Conservation (phyloP, 92 coral and sea anemone genomes). For the Epizoanthus illoricatus region DNA sequence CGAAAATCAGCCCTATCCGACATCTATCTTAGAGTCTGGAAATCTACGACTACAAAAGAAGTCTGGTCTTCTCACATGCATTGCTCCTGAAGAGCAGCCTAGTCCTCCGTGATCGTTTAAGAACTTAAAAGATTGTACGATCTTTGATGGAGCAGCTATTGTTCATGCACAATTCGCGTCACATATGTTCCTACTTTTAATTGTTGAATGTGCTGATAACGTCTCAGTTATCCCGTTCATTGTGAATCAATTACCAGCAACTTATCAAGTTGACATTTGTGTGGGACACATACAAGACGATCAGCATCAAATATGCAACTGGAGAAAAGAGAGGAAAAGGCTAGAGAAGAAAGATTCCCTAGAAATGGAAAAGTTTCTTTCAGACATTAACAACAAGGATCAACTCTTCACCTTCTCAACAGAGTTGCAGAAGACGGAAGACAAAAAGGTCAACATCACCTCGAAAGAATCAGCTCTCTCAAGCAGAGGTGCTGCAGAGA, state of each 20-base stretch:
- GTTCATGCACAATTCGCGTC: constrained; percentile 40
- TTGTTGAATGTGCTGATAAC: constrained; percentile 39
- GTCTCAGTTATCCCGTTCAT: constrained; percentile 43
- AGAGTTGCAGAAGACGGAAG: background rate
- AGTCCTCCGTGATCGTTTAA: too few relatives aligned
- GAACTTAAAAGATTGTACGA: too few relatives aligned
- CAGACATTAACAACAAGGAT: constrained; percentile 49
- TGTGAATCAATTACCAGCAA: constrained; percentile 28
- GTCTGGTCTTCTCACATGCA: constrained; percentile 32
- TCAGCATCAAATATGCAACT: constrained; percentile 42
- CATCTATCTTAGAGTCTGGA: too few relatives aligned
- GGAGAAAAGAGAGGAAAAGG: constrained; percentile 49
- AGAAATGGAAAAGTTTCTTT: constrained; percentile 28
- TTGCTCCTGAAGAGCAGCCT: too few relatives aligned
- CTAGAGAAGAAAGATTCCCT: constrained; percentile 35
- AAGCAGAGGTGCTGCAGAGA: constrained; percentile 25
- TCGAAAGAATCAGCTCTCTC: constrained; percentile 37
- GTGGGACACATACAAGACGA: constrained; percentile 43
- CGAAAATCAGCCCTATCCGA: background rate
- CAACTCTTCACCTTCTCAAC: constrained; percentile 49
- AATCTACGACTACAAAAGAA: constrained; percentile 25
- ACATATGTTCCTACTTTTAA: constrained; percentile 36
- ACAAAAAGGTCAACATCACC: constrained; percentile 43
- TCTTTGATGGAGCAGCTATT: too few relatives aligned
- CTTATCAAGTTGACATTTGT: constrained; percentile 39